Evolutionary conservation across 1,140 invertebrate genomes (phyloP), one percentile per base, ranked within the genome.

Genomic region (Magallana ariakensis): DNA sequence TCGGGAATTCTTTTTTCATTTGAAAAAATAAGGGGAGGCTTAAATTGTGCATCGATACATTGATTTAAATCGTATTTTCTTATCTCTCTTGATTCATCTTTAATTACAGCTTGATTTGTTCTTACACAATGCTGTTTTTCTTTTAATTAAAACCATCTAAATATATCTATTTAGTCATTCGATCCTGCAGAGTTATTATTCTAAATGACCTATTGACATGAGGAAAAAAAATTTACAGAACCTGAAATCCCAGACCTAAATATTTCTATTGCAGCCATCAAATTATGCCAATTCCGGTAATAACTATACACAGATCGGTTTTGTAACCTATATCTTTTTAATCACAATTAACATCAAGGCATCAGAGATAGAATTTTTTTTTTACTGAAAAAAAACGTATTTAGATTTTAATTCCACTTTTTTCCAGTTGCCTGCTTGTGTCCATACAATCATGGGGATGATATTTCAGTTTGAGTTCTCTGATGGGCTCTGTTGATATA

Each of bases 61-160:
- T 13, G 58, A 26, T 19, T 75, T 75, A 46, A 75, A 26, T 26
- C 66, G 11, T 26, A 11, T 13, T 7, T 13, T 19, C 66, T 75
- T 75, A 75, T 75, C 66, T 75, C 9, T 75, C 11, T 75, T 75
- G 66, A 75, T 75, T 75, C 66, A 75, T 75, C 66, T 75, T 75
- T 75, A 75, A 75, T 75, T 75, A 75, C 66, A 75, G 19, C 22
- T 33, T 22, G 33, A 70, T 19, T 70, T 70, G n/a, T 70, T 70
- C 26, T 70, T 66, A 15, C 26, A 26, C 22, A 62, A 62, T 11
- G 66, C 22, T 26, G 13, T 13, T 75, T 75, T 75, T 75, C 15
- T 26, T 19, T 75, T 13, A 26, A 75, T 26, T 26, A 19, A 75
- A 22, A 33, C 66, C 66, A 33, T 33, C 66, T 33, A 33, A 70